Conservation (phyloP, 2,113 vertebrate genomes). For the Rhegmatorhina hoffmannsi region DNA sequence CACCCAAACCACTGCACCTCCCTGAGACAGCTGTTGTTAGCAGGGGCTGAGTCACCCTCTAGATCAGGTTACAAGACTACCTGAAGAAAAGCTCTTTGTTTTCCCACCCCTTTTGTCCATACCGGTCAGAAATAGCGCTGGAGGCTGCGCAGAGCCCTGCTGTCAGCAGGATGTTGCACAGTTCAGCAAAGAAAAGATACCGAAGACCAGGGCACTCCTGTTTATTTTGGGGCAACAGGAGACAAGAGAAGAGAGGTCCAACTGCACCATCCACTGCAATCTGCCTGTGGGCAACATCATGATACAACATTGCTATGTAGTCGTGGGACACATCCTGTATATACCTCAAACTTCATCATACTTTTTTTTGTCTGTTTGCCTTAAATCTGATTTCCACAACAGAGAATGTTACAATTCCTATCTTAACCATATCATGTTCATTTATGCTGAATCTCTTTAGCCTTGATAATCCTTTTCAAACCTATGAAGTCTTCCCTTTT, state of each 20-base stretch:
- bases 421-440: not conserved
- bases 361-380: not conserved
- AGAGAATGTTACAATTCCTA: not conserved
- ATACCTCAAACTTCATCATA: not conserved
- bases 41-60: constrained; percentile 46
- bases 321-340: not conserved
- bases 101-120: constrained; percentile 55
- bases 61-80: constrained; percentile 62
- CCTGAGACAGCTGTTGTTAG: not conserved
- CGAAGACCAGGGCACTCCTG: not conserved
- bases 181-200: not conserved
- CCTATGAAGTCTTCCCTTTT: not conserved
- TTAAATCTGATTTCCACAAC: not conserved
- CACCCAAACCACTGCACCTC: not conserved
- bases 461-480: not conserved
- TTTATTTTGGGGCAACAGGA: not conserved
- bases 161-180: not conserved
- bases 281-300: not conserved
- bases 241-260: not conserved
- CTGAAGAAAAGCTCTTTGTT: constrained; percentile 57
- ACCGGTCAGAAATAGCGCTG: not conserved
- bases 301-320: not conserved
- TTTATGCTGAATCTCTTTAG: not conserved
- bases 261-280: not conserved
- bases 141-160: not conserved